These are phyloP conservation scores for Dermatophagoides farinae DNA, from an alignment of 1,140 invertebrate genomes.

Conservation along the genomic window DNA sequence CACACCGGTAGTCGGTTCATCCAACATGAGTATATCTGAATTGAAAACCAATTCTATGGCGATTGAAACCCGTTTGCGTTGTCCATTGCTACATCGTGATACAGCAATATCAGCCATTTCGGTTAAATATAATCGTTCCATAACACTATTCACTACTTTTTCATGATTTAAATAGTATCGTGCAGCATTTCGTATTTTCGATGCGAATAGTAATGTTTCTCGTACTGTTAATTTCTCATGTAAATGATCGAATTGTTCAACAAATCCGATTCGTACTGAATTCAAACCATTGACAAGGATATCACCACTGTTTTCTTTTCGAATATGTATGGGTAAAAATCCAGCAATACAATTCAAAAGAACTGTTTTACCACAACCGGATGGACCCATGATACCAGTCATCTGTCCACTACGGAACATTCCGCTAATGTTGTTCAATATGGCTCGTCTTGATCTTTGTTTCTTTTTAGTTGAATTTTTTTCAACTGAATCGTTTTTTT, in stretches of 20 bases:
- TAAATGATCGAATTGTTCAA: constrained; percentile 62
- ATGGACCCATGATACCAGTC: constrained; percentile 39
- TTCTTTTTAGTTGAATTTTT: background rate
- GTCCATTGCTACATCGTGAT: constrained; percentile 65
- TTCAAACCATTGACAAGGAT: constrained; percentile 5
- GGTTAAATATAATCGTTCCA: constrained; percentile 62
- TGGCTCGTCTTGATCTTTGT: background rate
- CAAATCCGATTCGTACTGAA: constrained; percentile 11
- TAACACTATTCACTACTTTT: constrained; percentile 51
- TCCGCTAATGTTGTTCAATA: constrained; percentile 41
- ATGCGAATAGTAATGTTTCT: constrained; percentile 73
- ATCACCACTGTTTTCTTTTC: constrained; percentile 3
- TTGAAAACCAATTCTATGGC: constrained; percentile 87
- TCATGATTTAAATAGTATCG: constrained; percentile 3
- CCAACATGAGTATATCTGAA: constrained; percentile 88
- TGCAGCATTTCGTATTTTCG: constrained; percentile 48
- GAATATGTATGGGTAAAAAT: background rate
- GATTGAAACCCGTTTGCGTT: constrained; percentile 75
- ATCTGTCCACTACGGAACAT: constrained; percentile 39
- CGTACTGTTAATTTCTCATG: constrained; percentile 63
- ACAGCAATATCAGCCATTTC: constrained; percentile 58
- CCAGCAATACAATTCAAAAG: constrained; percentile 23
- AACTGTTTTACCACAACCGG: constrained; percentile 36
- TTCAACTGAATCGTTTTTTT: background rate
- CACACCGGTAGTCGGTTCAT: constrained; percentile 57